A percentile compares a stretch with the other conserved stretches of the same genome.
These are phyloP conservation scores for Limanda limanda DNA, from an alignment of 2,113 vertebrate genomes.

Conservation along the genomic window DNA sequence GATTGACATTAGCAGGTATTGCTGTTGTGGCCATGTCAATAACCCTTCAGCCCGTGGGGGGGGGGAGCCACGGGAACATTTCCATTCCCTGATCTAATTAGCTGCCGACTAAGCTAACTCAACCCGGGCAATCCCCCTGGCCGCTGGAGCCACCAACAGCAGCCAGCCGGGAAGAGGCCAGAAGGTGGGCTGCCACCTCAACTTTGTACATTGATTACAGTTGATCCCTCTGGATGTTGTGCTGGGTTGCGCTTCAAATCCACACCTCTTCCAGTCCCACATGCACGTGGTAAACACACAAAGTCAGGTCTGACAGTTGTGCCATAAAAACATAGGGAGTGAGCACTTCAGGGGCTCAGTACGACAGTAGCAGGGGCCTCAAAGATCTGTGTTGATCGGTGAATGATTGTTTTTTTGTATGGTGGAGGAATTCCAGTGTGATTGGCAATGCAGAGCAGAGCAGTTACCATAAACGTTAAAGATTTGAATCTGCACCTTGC, in stretches of 20 bases:
- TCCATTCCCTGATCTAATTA: conserved; percentile 75
- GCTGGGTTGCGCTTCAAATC: conserved; percentile 53
- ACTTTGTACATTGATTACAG: conserved; percentile 79
- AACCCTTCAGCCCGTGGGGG: conserved; percentile 61
- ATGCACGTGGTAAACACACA: conserved; percentile 60
- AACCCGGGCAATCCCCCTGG: conserved; percentile 49
- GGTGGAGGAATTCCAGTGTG: not conserved
- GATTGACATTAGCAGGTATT: conserved; percentile 66
- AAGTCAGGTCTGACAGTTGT: not conserved
- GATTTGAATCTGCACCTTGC: conserved; percentile 46
- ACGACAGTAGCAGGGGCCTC: conserved; percentile 6
- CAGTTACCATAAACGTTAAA: conserved; percentile 34
- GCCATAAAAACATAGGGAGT: not conserved
- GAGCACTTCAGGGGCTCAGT: conserved; percentile 34
- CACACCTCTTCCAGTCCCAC: conserved; percentile 19
- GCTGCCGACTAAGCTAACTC: conserved; percentile 59
- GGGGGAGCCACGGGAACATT: conserved; percentile 50
- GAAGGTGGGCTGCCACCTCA: conserved; percentile 69
- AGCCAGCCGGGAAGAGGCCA: conserved; percentile 66
- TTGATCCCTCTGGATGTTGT: conserved; percentile 70
- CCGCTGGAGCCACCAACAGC: conserved; percentile 55
- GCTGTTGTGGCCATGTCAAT: conserved; percentile 70
- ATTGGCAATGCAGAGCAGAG: conserved; percentile 10
- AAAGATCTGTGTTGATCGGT: conserved; percentile 25
- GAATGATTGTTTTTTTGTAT: conserved; percentile 22